phyloP scores from a whole-genome alignment of 2,113 vertebrate species.

The Sigmodon hispidus region DNA sequence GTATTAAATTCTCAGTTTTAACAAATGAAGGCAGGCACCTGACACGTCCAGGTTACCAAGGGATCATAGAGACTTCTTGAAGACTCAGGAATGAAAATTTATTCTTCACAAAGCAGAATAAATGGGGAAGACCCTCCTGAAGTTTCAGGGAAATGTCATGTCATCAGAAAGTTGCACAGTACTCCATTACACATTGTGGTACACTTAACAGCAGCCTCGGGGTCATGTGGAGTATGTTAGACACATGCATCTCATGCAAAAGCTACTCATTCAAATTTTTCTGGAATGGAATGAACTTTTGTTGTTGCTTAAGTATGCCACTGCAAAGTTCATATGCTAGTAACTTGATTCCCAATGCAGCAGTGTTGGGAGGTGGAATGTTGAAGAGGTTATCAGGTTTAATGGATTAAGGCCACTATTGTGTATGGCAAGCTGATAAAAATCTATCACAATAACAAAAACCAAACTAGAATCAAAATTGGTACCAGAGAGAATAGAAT shows the following conservation, averaged over 20 bases:
- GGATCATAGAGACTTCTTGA: neutral
- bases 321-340: neutral
- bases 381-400: neutral
- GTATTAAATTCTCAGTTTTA: neutral
- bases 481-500: neutral
- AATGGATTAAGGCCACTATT: neutral
- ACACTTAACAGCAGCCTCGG: neutral
- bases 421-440: neutral
- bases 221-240: accelerated
- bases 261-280: neutral
- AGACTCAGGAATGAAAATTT: neutral
- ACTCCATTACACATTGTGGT: neutral
- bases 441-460: neutral
- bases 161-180: too few species aligned
- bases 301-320: neutral
- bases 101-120: neutral
- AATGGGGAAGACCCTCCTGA: neutral
- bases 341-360: neutral
- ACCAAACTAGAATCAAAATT: neutral
- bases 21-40: neutral
- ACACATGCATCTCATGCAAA: accelerated
- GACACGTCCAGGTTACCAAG: neutral
- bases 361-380: neutral
- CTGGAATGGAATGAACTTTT: neutral
- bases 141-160: neutral